Conservation (phyloP, 2,888 invertebrate genomes). For the Polyommatus iphigenia region DNA sequence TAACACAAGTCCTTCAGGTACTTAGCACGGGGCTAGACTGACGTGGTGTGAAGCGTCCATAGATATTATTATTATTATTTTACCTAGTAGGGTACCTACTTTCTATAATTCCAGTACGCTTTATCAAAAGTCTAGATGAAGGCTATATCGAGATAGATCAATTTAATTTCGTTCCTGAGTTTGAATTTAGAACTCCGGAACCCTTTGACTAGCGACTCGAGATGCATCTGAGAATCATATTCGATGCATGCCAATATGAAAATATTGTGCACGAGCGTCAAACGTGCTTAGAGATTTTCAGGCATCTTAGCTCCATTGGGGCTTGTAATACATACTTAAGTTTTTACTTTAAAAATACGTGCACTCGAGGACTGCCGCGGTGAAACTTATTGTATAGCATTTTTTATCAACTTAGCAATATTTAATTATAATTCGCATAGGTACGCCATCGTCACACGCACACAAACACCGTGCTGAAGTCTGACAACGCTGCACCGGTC, state of each 20-base stretch:
- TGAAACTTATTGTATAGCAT: too few species aligned
- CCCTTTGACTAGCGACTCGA: slow-evolving; percentile 8
- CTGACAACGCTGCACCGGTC: too few species aligned
- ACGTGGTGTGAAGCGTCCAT: too few species aligned
- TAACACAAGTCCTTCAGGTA: too few species aligned
- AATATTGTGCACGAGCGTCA: neutral
- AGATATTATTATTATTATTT: too few species aligned
- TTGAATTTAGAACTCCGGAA: neutral
- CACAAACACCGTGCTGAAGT: too few species aligned
- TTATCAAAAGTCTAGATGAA: neutral
- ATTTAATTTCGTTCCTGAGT: slow-evolving; percentile 16
- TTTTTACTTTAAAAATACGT: neutral
- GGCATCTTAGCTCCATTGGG: neutral
- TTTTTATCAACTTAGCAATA: too few species aligned
- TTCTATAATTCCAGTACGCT: neutral
- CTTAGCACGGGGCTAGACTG: too few species aligned
- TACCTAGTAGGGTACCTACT: neutral
- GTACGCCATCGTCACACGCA: too few species aligned
- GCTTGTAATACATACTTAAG: neutral
- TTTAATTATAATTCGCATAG: too few species aligned
- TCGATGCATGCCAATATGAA: slow-evolving; percentile 6
- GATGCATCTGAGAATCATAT: neutral
- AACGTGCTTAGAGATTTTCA: neutral
- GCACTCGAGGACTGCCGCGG: too few species aligned
- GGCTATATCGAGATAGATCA: neutral